A percentile compares a stretch with the other conserved stretches of the same genome.
Evolutionary conservation across 2,888 invertebrate species (phyloP).

Genomic region (Gymnoscelis rufifasciata): DNA sequence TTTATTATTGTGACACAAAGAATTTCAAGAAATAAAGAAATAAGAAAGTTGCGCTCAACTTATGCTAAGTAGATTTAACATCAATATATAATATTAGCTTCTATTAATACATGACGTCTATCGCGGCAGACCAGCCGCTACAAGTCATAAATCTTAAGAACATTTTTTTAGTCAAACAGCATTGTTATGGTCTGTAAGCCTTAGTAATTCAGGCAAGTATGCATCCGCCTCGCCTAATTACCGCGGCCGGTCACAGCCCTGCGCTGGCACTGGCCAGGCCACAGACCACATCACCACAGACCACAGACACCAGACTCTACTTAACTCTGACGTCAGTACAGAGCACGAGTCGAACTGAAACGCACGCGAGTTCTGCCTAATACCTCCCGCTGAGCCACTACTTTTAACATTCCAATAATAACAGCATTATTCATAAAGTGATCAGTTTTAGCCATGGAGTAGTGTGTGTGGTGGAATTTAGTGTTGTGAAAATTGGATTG

Average conservation of each 20-base stretch:
- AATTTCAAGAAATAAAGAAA: too few species aligned
- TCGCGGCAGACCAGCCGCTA: too few species aligned
- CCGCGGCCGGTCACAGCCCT: conserved; percentile 18
- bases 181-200: not conserved
- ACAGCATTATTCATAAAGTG: conserved; percentile 38
- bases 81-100: too few species aligned
- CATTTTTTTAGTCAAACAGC: not conserved
- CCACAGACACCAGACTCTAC: not conserved
- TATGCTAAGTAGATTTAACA: too few species aligned
- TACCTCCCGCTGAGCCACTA: conserved; percentile 51
- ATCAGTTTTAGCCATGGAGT: conserved; percentile 6
- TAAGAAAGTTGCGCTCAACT: too few species aligned
- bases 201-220: conserved; percentile 24
- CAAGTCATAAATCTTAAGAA: too few species aligned
- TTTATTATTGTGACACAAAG: too few species aligned
- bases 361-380: conserved; percentile 32
- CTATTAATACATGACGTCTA: too few species aligned
- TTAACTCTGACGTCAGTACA: conserved; percentile 14
- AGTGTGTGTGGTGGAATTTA: conserved; percentile 15
- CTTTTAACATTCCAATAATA: conserved; percentile 45
- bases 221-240: conserved; percentile 33
- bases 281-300: not conserved
- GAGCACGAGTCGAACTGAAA: conserved; percentile 13
- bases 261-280: not conserved
- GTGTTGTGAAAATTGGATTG: conserved; percentile 29